These are phyloP conservation scores for Albula glossodonta DNA, from an alignment of 2,113 vertebrate genomes.

Conservation along the genomic window DNA sequence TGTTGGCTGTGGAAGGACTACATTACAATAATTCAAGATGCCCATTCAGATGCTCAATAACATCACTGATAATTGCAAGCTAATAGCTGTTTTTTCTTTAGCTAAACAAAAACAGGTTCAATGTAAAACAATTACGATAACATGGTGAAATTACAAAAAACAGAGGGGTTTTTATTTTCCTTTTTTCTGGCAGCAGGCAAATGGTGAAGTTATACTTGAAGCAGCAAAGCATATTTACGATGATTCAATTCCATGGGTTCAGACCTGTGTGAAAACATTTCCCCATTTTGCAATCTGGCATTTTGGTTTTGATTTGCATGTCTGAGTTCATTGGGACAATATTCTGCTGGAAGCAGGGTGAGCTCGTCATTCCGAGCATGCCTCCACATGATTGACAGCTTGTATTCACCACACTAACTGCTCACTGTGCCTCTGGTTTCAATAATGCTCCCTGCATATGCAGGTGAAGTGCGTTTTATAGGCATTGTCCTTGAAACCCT, in stretches of 20 bases:
- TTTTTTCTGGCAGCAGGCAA: slow-evolving; percentile 68
- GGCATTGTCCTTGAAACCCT: not conserved
- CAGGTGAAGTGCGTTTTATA: not conserved
- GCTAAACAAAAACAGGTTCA: no score
- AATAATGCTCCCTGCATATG: not conserved
- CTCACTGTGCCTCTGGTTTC: not conserved
- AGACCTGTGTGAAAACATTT: slow-evolving; percentile 50
- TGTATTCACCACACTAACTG: not conserved
- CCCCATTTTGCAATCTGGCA: not conserved
- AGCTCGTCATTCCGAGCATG: not conserved
- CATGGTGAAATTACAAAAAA: not conserved
- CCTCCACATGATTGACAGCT: not conserved
- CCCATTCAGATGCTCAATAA: slow-evolving; percentile 50
- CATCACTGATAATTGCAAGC: slow-evolving; percentile 69
- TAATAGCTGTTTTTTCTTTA: slow-evolving; percentile 49
- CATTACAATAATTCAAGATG: slow-evolving; percentile 51
- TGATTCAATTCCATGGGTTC: slow-evolving; percentile 52
- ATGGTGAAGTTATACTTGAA: slow-evolving; percentile 63
- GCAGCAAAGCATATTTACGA: slow-evolving; percentile 60
- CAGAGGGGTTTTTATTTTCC: not conserved
- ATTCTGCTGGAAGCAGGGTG: slow-evolving; percentile 31
- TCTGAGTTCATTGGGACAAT: slow-evolving; percentile 56
- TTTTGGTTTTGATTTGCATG: not conserved
- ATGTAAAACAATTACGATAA: not conserved
- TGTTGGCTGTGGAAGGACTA: slow-evolving; percentile 62